phyloP scores from a whole-genome alignment of 2,113 vertebrate species.

The Nettapus auritus region DNA sequence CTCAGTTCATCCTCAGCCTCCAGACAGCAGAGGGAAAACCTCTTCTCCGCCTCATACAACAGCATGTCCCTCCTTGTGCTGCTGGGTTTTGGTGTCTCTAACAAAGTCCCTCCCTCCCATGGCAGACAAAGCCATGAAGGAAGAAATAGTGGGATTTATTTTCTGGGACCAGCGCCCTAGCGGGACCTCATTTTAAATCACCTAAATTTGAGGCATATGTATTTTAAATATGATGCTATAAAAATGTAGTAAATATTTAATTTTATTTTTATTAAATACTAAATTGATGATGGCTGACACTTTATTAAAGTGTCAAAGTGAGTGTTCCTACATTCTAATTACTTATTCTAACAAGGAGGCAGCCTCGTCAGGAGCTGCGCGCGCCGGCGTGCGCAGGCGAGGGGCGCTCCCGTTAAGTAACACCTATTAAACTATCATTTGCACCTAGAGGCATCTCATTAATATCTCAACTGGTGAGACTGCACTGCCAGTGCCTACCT shows the following conservation, averaged over 20 bases:
- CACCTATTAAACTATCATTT: conserved; percentile 99
- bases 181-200: conserved; percentile 11
- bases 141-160: background rate
- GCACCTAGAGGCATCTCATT: conserved; percentile 98
- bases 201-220: conserved; percentile 15
- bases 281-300: conserved; percentile 82
- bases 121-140: background rate
- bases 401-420: conserved; percentile 86
- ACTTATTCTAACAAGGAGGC: conserved; percentile 82
- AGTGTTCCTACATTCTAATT: conserved; percentile 84
- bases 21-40: background rate
- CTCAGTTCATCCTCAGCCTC: background rate
- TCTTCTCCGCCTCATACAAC: background rate
- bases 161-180: background rate
- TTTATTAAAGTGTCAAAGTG: conserved; percentile 83
- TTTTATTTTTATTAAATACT: conserved; percentile 83
- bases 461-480: conserved; percentile 88
- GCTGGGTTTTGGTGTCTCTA: background rate
- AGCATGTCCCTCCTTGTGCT: background rate
- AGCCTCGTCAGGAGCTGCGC: conserved; percentile 71
- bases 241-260: conserved; percentile 80
- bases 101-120: background rate
- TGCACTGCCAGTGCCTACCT: conserved; percentile 82
- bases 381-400: conserved; percentile 74
- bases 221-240: conserved; percentile 65